Evolutionary conservation across 1,140 invertebrate species (phyloP).

Genomic region (Anoplophora glabripennis): DNA sequence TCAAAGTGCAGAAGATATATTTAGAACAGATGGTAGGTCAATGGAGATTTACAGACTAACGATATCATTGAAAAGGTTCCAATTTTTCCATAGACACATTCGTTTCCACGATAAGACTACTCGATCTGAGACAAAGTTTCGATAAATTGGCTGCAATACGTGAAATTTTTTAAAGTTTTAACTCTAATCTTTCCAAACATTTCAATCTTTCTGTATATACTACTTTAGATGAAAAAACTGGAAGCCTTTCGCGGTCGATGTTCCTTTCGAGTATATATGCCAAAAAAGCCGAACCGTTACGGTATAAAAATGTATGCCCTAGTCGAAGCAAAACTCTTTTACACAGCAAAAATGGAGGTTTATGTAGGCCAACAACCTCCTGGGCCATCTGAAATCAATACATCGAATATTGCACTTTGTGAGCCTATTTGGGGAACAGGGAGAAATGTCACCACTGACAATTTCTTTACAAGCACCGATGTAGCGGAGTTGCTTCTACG

Average conservation of each 20-base stretch:
- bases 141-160: background rate
- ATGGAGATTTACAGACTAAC: slow-evolving; percentile 2
- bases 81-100: background rate
- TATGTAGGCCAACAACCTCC: no score
- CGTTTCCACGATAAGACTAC: background rate
- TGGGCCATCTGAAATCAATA: no score
- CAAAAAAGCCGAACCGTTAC: slow-evolving; percentile 51
- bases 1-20: background rate
- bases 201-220: slow-evolving; percentile 36
- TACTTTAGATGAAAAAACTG: slow-evolving; percentile 50
- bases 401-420: no score
- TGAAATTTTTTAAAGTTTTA: slow-evolving; percentile 42
- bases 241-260: slow-evolving; percentile 47
- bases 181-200: slow-evolving; percentile 40
- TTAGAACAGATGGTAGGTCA: background rate
- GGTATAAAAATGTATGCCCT: slow-evolving; percentile 47
- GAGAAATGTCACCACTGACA: background rate
- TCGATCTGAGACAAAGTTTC: no score
- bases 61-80: background rate
- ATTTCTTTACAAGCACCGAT: background rate
- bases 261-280: slow-evolving; percentile 48
- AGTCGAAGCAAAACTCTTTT: slow-evolving; percentile 33
- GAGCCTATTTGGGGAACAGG: no score
- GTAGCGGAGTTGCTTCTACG: no score
- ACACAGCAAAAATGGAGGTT: no score